A percentile compares a stretch with the other conserved stretches of the same genome.
Conservation (phyloP, 2,888 invertebrate genomes). For the Adelphocoris suturalis region DNA sequence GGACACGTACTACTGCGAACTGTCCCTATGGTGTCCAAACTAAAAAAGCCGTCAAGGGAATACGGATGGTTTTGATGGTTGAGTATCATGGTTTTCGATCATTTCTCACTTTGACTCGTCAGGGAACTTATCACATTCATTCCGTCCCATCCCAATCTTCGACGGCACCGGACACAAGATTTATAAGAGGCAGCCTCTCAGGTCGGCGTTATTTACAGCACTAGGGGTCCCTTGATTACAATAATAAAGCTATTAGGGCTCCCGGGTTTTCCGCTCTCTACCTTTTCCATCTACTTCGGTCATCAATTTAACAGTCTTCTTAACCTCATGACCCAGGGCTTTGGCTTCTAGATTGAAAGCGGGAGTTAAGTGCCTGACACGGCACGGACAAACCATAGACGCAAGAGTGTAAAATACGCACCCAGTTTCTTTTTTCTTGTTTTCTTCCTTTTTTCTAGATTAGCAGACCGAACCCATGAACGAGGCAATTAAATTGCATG, state of each 20-base stretch:
- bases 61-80: not conserved
- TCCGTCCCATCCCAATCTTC: not conserved
- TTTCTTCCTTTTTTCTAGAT: too few species aligned
- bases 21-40: too few species aligned
- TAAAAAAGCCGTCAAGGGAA: not conserved
- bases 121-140: not conserved
- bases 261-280: constrained; percentile 35
- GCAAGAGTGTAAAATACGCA: not conserved
- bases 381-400: not conserved
- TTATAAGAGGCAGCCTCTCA: not conserved
- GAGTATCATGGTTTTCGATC: not conserved
- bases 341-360: constrained; percentile 3
- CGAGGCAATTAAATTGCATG: not conserved
- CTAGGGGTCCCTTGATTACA: constrained; percentile 55
- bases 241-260: constrained; percentile 64
- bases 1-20: too few species aligned
- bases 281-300: constrained; percentile 8
- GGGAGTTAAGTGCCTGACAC: not conserved
- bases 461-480: not conserved
- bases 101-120: not conserved
- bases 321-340: constrained; percentile 12
- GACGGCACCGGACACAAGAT: constrained; percentile 30
- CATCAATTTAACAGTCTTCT: constrained; percentile 35
- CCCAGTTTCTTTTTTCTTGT: too few species aligned
- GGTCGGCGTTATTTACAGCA: constrained; percentile 55